Base-by-base conservation (phyloP, 1,140 invertebrate species). In the Steinernema khuongi region DNA sequence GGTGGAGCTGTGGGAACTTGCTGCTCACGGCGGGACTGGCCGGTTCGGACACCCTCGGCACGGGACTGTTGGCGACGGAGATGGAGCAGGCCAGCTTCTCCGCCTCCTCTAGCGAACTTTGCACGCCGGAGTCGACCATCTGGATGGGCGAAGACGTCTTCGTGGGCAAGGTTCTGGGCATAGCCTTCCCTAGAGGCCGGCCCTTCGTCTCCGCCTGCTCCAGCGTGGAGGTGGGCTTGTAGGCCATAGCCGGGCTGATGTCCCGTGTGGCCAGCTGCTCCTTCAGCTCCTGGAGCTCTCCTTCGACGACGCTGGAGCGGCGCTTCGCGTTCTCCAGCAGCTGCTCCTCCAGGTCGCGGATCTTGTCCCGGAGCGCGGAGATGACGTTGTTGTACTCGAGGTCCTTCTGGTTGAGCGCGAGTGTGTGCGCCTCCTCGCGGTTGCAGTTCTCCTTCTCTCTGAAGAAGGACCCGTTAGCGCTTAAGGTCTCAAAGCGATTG, bases 361-460 rank as follows among this genome's bases (percentile, higher is more conserved):
- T 83, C 69, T 81, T 44, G 7, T 74, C 71, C 32, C 79, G 78
- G 19, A 84, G 26, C 44, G 81, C 77, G 29, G 36, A 68, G 14
- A 85, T 75, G 22, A 84, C 43, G 17, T 68, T 74, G 14, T 73
- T 72, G 68, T 84, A 84, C 32, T 84, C 81, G 1, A 67, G 36
- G 68, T 84, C 82, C 71, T 84, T 84, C 69, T 83, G 79, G 19
- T 82, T 74, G 71, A 84, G 69, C 50, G 80, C 78, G 43, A 81
- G 75, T 14, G 82, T 76, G 36, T 85, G 83, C n/a, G 67, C 74
- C 69, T 85, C 83, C 77, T 84, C 82, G 30, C 83, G 19, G 67
- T 79, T 74, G 18, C 85, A 33, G 30, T 85, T 43, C 69, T 85
- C 76, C 70, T 79, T 79, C 72, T 85, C 83, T 41, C 83, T 81